Percentiles rank a stretch among this genome's conserved stretches.
These are phyloP conservation scores for Maccullochella peelii DNA, from an alignment of 2,113 vertebrate genomes.

Conservation along the genomic window DNA sequence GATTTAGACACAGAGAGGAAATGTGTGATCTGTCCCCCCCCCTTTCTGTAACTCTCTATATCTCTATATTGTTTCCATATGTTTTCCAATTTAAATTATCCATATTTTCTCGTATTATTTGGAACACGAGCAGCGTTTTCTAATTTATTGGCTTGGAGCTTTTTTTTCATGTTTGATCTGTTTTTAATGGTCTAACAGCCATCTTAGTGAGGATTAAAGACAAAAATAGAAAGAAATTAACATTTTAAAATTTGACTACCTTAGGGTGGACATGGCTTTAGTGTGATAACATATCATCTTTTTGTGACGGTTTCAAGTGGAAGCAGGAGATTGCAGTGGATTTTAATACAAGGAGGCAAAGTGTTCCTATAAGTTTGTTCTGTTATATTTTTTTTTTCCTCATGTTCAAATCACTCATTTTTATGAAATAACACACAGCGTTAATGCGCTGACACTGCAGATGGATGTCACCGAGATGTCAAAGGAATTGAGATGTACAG, in stretches of 20 bases:
- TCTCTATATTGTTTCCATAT: too few species aligned
- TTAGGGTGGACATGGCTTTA: neutral
- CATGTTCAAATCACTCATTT: conserved; percentile 29
- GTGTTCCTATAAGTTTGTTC: conserved; percentile 20
- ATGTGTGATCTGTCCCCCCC: too few species aligned
- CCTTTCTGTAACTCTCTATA: too few species aligned
- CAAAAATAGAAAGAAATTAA: neutral
- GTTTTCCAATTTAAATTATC: too few species aligned
- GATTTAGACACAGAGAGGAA: conserved; percentile 38
- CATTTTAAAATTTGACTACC: neutral
- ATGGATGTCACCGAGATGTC: conserved; percentile 67
- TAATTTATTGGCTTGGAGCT: conserved; percentile 11
- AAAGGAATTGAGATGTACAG: conserved; percentile 66
- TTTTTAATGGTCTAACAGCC: neutral
- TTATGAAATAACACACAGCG: conserved; percentile 37
- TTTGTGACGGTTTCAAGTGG: neutral
- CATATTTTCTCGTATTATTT: too few species aligned
- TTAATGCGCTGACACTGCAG: conserved; percentile 65
- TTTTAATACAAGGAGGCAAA: conserved; percentile 6
- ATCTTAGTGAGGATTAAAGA: neutral
- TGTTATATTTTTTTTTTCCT: neutral
- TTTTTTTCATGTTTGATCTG: conserved; percentile 7
- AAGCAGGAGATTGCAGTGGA: neutral
- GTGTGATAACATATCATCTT: neutral
- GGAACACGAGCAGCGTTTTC: neutral